Conservation (phyloP, 2,888 invertebrate genomes). For the Agrotis ipsilon region DNA sequence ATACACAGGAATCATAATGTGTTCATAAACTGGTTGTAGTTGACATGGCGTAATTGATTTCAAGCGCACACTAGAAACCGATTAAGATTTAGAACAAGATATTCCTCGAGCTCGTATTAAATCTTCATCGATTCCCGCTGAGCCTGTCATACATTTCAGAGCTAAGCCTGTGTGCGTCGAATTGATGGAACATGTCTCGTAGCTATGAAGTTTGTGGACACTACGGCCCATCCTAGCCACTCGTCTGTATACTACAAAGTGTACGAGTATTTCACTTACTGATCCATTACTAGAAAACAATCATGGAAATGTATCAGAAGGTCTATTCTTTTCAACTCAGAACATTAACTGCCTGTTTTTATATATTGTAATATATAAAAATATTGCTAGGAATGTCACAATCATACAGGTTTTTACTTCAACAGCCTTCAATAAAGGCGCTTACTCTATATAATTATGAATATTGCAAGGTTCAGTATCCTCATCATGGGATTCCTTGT, state of each 20-base stretch:
- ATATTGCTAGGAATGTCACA: background rate
- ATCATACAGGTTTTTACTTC: no score
- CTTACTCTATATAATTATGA: background rate
- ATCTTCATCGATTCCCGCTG: background rate
- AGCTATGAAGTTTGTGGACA: constrained; percentile 32
- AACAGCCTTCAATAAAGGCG: background rate
- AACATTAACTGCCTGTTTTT: background rate
- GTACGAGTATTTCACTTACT: constrained; percentile 46
- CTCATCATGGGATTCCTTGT: background rate
- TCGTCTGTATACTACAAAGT: background rate
- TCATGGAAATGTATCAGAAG: constrained; percentile 21
- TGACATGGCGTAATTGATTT: constrained; percentile 18
- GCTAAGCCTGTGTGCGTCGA: constrained; percentile 8
- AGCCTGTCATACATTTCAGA: constrained; percentile 15
- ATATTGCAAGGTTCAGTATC: background rate
- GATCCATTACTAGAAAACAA: constrained; percentile 19
- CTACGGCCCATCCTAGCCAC: constrained; percentile 17
- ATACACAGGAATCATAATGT: constrained; percentile 5
- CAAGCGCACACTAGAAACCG: constrained; percentile 10
- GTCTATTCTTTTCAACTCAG: background rate
- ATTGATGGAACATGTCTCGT: constrained; percentile 17
- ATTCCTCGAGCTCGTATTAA: constrained; percentile 21
- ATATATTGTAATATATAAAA: no score
- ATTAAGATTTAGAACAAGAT: constrained; percentile 26
- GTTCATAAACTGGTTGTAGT: background rate